These are phyloP conservation scores for Chalcis sispes DNA, from an alignment of 2,888 invertebrate genomes.

Conservation along the genomic window DNA sequence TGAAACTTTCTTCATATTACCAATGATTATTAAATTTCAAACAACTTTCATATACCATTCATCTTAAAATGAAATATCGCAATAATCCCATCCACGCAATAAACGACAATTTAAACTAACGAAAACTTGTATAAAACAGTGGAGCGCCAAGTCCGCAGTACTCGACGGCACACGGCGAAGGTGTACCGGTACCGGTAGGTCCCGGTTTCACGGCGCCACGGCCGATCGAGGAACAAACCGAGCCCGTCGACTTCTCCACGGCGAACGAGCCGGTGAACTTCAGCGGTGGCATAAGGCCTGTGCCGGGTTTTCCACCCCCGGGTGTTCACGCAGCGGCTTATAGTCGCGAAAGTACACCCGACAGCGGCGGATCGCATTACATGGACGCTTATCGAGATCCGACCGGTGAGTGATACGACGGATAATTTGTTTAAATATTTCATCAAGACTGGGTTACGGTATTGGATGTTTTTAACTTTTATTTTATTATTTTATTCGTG, in stretches of 20 bases:
- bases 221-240: conserved; percentile 81
- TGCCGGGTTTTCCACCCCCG: conserved; percentile 79
- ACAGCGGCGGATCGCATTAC: conserved; percentile 92
- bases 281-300: conserved; percentile 78
- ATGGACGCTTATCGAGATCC: conserved; percentile 92
- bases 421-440: too few species aligned
- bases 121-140: too few species aligned
- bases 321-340: conserved; percentile 80
- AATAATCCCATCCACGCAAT: too few species aligned
- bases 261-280: conserved; percentile 82
- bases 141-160: conserved; percentile 81
- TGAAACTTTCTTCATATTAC: too few species aligned
- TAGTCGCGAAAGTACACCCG: conserved; percentile 92
- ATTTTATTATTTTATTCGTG: too few species aligned
- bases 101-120: too few species aligned
- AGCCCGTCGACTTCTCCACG: conserved; percentile 85
- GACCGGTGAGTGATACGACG: conserved; percentile 88
- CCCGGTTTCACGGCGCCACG: conserved; percentile 79
- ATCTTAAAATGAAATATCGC: too few species aligned
- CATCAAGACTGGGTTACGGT: too few species aligned
- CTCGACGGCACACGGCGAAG: conserved; percentile 76
- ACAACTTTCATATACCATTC: too few species aligned
- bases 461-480: too few species aligned
- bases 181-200: conserved; percentile 77
- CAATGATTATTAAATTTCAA: too few species aligned